Evolutionary conservation across 2,113 vertebrate species (phyloP), one percentile per base, ranked within the genome.

Genomic region (Vidua macroura): DNA sequence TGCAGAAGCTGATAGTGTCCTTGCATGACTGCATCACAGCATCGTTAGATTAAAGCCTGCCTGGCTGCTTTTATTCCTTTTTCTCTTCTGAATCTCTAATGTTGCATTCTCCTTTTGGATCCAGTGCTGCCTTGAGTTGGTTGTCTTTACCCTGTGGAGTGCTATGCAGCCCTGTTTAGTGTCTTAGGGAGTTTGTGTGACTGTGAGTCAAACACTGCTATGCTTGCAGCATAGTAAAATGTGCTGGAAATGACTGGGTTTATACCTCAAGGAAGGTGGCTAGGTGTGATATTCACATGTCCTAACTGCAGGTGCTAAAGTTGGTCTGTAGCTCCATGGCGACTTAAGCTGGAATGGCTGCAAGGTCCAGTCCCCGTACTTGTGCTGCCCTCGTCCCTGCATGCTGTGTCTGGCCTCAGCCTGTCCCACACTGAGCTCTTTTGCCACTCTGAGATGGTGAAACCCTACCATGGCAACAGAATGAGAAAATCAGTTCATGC

Each of bases 311-410:
- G 23, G 21, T 94, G 60, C 83, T 88, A 23, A 55, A 72, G 69
- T 59, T n/a, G 23, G 15, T 69, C 56, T 75, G 81, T 43, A 83
- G 52, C 66, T 82, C 23, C 9, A 4, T 7, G 7, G 46, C 21
- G 31, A 49, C 14, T 62, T 10, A 13, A 55, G 37, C 23, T 43
- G 60, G 46, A 66, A 13, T 11, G 51, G 28, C 43, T 69, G 11
- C 0, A 0, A 10, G 4, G 60, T 53, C 64, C n/a, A 43, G 51
- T 31, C 33, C 30, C 59, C 0, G 0, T 41, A 60, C n/a, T 67
- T 75, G 46, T 2, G 0, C 52, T 75, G 21, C 14, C 16, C 2
- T 14, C 4, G 4, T 55, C 64, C 48, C 16, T 64, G 55, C 3
- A 0, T 20, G 69, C 64, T 0, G 0, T 58, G 39, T 83, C 56